Evolutionary conservation across 2,797 vertebrate genomes (phyloP).

Genomic region (Pangasius krempfi): DNA sequence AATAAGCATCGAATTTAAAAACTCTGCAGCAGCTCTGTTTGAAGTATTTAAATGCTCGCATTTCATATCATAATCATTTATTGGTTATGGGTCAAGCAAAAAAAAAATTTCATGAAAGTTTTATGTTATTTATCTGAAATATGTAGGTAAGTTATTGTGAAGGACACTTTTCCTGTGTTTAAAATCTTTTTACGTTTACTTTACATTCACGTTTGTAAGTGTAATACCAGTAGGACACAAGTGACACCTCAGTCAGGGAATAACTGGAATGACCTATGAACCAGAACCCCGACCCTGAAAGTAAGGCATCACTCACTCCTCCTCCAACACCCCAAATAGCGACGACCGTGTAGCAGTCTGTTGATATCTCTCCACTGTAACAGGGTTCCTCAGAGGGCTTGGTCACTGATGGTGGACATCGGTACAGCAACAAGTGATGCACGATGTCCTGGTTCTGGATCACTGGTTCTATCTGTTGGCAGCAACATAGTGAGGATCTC

Average conservation of each 20-base stretch:
- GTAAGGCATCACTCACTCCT: constrained; percentile 62
- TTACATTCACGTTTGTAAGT: neutral
- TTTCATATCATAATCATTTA: neutral
- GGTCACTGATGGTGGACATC: constrained; percentile 62
- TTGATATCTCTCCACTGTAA: neutral
- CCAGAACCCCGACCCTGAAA: neutral
- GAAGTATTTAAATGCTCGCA: neutral
- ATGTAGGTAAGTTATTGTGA: neutral
- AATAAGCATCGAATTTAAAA: too few relatives aligned
- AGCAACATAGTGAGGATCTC: neutral
- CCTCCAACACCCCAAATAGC: constrained; percentile 72
- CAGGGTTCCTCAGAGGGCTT: constrained; percentile 49
- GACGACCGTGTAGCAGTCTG: constrained; percentile 56
- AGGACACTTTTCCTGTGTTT: neutral
- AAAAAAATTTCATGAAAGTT: neutral
- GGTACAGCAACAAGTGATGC: constrained; percentile 73
- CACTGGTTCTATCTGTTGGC: constrained; percentile 67
- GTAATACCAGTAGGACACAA: neutral
- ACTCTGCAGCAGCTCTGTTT: too few relatives aligned
- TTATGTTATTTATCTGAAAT: neutral
- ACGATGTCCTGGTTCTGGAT: constrained; percentile 65
- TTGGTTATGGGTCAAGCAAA: neutral
- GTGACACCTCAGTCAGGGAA: neutral
- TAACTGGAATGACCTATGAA: neutral
- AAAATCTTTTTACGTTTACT: too few relatives aligned